phyloP scores from a whole-genome alignment of 2,113 vertebrate species.

The Poecile atricapillus region DNA sequence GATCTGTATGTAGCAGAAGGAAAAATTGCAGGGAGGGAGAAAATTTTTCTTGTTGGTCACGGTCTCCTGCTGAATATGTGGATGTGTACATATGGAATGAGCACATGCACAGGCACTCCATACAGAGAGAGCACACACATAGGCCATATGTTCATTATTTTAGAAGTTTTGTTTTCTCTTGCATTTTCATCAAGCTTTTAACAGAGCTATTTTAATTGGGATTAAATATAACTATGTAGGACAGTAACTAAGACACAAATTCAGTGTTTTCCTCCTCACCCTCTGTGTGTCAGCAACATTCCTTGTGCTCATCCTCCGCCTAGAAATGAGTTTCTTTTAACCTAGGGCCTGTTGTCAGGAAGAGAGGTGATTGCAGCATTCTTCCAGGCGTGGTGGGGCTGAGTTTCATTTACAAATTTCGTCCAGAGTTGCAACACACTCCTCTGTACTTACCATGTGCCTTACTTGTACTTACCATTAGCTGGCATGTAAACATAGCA shows the following conservation, averaged over 20 bases:
- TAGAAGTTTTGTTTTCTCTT: neutral
- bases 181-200: neutral
- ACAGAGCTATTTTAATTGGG: neutral
- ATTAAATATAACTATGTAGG: neutral
- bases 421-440: slow-evolving; percentile 9
- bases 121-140: neutral
- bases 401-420: slow-evolving; percentile 22
- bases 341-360: slow-evolving; percentile 1
- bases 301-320: neutral
- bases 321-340: slow-evolving; percentile 33
- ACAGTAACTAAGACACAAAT: neutral
- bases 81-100: neutral
- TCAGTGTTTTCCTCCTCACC: neutral
- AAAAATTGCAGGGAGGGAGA: neutral
- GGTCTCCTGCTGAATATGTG: neutral
- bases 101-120: neutral
- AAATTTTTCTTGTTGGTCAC: neutral
- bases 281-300: slow-evolving; percentile 43
- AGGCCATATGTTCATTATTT: slow-evolving; percentile 1
- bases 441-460: neutral
- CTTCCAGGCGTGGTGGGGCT: slow-evolving; percentile 26
- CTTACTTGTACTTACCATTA: neutral
- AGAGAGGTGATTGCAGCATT: slow-evolving; percentile 15
- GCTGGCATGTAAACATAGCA: neutral
- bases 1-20: neutral